Percentiles rank a stretch among this genome's conserved stretches.
These are phyloP conservation scores for Asobara japonica DNA, from an alignment of 1,140 invertebrate genomes.

Conservation along the genomic window DNA sequence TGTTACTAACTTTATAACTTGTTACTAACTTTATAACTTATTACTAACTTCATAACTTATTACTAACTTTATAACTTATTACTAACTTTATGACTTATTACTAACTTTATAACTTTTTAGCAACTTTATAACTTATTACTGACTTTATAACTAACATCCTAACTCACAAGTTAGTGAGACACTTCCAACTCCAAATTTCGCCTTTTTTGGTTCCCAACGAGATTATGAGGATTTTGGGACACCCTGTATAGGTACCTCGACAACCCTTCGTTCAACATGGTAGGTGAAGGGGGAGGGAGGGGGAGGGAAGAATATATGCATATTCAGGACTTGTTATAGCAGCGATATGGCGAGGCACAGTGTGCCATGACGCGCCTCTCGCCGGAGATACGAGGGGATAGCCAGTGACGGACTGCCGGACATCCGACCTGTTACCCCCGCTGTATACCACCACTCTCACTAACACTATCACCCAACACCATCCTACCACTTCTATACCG, in stretches of 20 bases:
- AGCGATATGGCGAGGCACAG: conserved; percentile 49
- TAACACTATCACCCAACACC: conserved; percentile 20
- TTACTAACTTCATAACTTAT: too few relatives aligned
- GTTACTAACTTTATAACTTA: too few relatives aligned
- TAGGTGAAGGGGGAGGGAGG: background rate
- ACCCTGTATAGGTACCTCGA: background rate
- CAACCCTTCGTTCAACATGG: conserved; percentile 20
- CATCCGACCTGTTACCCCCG: conserved; percentile 63
- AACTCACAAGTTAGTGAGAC: too few relatives aligned
- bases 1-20: too few relatives aligned
- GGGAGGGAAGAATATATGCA: conserved; percentile 51
- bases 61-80: too few relatives aligned
- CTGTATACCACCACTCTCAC: conserved; percentile 34
- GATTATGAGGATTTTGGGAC: too few relatives aligned
- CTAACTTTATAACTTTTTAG: too few relatives aligned
- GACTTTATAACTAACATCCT: too few relatives aligned
- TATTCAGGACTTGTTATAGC: conserved; percentile 61
- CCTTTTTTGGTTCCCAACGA: too few relatives aligned
- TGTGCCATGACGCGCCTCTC: conserved; percentile 32
- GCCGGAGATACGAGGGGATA: conserved; percentile 57
- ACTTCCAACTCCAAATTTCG: too few relatives aligned
- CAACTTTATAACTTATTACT: too few relatives aligned
- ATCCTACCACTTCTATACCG: background rate
- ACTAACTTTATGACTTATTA: too few relatives aligned
- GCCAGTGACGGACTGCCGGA: conserved; percentile 65